Base-by-base conservation (phyloP, 2,888 invertebrate species). In the Pristionchus exspectatus region DNA sequence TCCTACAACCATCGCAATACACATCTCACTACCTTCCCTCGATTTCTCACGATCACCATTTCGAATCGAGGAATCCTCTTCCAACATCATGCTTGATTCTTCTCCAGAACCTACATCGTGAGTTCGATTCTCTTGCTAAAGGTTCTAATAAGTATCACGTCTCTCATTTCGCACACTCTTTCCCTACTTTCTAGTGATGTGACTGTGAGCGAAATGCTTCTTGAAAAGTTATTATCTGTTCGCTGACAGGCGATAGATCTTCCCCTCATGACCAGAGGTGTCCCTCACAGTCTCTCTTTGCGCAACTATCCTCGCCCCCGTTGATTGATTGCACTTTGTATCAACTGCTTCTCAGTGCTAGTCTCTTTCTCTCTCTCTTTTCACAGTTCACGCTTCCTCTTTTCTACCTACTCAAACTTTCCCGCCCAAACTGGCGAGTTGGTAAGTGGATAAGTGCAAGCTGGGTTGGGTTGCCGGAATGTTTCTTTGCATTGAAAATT, bases 311-410 rank as follows among this genome's bases (percentile, higher is more conserved):
- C 59, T 59, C 59, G 24, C 63, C 14, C 21, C 33, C 30, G 33
- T 72, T 72, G 69, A 72, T 72, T 72, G 69, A 72, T 72, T 18
- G 69, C 12, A 72, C 69, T 72, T 72, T 30, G 66, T 66, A 27
- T n/a, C 27, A 27, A n/a, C 66, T 66, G n/a, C 66, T 27, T 56
- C n/a, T 66, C 66, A 66, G n/a, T 27, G 24, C 27, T 12, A 24
- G 18, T 27, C 66, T 27, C 69, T 72, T 2, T 33, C 69, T 72
- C 69, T 50, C 69, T 72, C 2, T 33, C 69, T 72, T 30, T 50
- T 50, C 63, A 5, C 63, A 30, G 27, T 33, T 72, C 16, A 21
- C 30, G 30, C 69, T 33, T 30, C 33, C 30, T 33, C 69, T 33
- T 30, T 30, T 72, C 66, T 27, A n/a, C 66, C 24, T 66, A 7